These are phyloP conservation scores for Lanius ludovicianus DNA, from an alignment of 2,113 vertebrate genomes.

Conservation along the genomic window DNA sequence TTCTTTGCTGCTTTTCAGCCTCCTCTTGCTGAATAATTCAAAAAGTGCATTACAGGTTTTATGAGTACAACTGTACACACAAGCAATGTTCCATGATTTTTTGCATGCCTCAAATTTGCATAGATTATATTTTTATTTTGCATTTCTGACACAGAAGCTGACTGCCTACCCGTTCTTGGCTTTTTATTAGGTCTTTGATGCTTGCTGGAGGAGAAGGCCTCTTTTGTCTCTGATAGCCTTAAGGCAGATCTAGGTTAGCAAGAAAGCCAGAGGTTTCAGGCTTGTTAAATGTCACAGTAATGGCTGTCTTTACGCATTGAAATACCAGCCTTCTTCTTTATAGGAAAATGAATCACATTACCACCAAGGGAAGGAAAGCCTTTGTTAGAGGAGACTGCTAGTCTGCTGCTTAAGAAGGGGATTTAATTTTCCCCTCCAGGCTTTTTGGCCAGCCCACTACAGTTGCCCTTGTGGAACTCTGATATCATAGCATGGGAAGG, in stretches of 20 bases:
- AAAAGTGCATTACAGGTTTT: conserved; percentile 48
- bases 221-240: conserved; percentile 84
- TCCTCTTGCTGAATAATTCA: conserved; percentile 64
- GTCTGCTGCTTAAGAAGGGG: conserved; percentile 72
- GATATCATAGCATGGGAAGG: conserved; percentile 43
- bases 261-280: conserved; percentile 77
- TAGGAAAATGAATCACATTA: conserved; percentile 75
- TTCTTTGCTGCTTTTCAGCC: conserved; percentile 69
- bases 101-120: conserved; percentile 74
- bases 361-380: conserved; percentile 66
- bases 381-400: conserved; percentile 73
- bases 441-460: conserved; percentile 64
- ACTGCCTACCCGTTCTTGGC: conserved; percentile 74
- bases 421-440: conserved; percentile 70
- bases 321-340: conserved; percentile 80
- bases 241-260: conserved; percentile 81
- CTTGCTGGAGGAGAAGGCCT: conserved; percentile 81
- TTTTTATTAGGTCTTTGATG: conserved; percentile 84
- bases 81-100: conserved; percentile 55
- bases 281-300: conserved; percentile 87
- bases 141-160: conserved; percentile 76
- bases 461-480: conserved; percentile 59
- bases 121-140: conserved; percentile 82
- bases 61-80: conserved; percentile 55
- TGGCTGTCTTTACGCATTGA: conserved; percentile 79